Evolutionary conservation across 2,888 invertebrate genomes (phyloP).

Genomic region (Metacarcinus magister): DNA sequence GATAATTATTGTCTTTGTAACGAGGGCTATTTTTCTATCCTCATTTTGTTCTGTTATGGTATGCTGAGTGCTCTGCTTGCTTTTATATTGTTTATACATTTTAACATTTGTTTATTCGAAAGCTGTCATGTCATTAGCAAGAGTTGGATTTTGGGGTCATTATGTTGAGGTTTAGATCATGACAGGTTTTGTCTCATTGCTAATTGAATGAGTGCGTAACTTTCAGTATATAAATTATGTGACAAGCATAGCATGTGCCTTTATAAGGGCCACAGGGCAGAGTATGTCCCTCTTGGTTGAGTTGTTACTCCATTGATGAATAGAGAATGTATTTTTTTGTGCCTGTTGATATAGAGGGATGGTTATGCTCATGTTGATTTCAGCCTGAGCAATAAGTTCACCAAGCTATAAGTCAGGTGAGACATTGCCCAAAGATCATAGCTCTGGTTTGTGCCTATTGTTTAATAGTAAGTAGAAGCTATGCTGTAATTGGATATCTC

Average conservation of each 20-base stretch:
- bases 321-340: conserved; percentile 36
- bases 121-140: not conserved
- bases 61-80: conserved; percentile 18
- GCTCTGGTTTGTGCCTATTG: conserved; percentile 31
- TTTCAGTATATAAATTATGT: conserved; percentile 37
- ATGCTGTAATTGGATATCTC: not conserved
- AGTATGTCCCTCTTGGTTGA: conserved; percentile 49
- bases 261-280: conserved; percentile 47
- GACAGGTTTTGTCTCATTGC: not conserved
- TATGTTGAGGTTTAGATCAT: not conserved
- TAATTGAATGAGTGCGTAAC: not conserved
- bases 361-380: conserved; percentile 18
- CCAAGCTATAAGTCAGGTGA: conserved; percentile 34
- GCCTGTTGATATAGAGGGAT: conserved; percentile 40
- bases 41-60: not conserved
- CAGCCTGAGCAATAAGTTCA: not conserved
- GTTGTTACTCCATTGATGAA: not conserved
- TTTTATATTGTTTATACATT: not conserved
- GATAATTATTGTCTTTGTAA: not conserved
- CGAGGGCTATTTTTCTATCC: not conserved
- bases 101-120: not conserved
- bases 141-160: conserved; percentile 19
- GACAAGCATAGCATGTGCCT: conserved; percentile 37
- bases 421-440: conserved; percentile 35
- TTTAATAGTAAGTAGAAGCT: conserved; percentile 53